phyloP scores from a whole-genome alignment of 2,113 vertebrate genomes.

The Laterallus jamaicensis region DNA sequence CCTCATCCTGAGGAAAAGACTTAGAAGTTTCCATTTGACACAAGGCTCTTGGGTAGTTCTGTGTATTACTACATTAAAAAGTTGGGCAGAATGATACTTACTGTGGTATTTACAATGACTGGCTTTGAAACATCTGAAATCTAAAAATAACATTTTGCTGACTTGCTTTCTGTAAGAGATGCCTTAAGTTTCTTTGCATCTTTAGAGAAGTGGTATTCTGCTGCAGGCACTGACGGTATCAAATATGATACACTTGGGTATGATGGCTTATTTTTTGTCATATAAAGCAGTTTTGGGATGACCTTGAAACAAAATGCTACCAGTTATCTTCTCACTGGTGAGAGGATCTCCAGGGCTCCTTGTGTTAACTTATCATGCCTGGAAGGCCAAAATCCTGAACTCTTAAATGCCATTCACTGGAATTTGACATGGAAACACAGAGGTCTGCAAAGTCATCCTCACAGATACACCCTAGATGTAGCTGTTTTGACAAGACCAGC shows the following conservation, averaged over 20 bases:
- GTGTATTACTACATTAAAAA: not conserved
- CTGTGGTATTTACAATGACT: not conserved
- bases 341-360: not conserved
- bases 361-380: not conserved
- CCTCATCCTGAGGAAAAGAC: not conserved
- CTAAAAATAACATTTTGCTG: not conserved
- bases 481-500: not conserved
- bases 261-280: not conserved
- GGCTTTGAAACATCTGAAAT: not conserved
- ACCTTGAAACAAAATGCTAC: not conserved
- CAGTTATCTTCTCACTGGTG: not conserved
- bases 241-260: not conserved
- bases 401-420: not conserved
- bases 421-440: not conserved
- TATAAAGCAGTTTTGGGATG: not conserved
- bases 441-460: not conserved
- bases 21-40: not conserved
- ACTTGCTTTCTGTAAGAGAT: not conserved
- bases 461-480: not conserved
- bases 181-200: not conserved
- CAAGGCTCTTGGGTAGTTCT: not conserved
- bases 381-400: not conserved
- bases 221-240: not conserved
- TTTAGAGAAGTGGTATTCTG: not conserved
- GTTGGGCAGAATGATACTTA: not conserved